Evolutionary conservation across 2,797 vertebrate genomes (phyloP), one percentile per base, ranked within the genome.

Genomic region (Pseudomugil gertrudae): DNA sequence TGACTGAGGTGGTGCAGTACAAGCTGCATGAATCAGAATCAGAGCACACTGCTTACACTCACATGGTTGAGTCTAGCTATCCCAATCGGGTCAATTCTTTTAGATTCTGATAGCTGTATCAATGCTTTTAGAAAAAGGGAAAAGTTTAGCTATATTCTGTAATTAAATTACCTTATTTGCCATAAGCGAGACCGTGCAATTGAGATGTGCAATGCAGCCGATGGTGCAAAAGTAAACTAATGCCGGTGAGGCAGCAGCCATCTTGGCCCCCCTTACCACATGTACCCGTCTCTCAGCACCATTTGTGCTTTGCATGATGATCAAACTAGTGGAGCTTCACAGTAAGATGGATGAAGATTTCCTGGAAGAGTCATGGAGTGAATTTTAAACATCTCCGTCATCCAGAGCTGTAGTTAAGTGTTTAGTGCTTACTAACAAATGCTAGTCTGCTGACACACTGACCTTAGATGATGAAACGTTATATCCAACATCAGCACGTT

Each of bases 381-480:
- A 17, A 19, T 19, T 43, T 43, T 43, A 5, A 48, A 50, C 29
- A 40, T 51, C 72, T 66, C 66, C 24, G 11, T 30, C 26, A 19
- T 15, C 19, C 4, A 24, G 11, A 50, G 6, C 35, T 29, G 17
- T n/a, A 2, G 26, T 7, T 33, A 17, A 14, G 33, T 6, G 14
- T 52, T 58, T 15, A 36, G 40, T 27, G 29, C 66, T 40, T 17
- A 48, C 32, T 35, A 24, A 9, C 14, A 55, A 55, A 36, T 27
- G 27, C 23, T 23, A 27, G 29, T 14, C 9, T 23, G 23, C 36
- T 48, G 50, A 67, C 45, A 58, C 36, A 67, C 54, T 57, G 54
- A 59, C 65, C 52, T 63, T 30, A 63, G 54, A 50, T 45, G 51
- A 33, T 27, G 43, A 72, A 55, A 63, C 35, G 23, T 40, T 10